Base-by-base conservation (phyloP, 2,113 vertebrate species). In the Oostethus manadensis region DNA sequence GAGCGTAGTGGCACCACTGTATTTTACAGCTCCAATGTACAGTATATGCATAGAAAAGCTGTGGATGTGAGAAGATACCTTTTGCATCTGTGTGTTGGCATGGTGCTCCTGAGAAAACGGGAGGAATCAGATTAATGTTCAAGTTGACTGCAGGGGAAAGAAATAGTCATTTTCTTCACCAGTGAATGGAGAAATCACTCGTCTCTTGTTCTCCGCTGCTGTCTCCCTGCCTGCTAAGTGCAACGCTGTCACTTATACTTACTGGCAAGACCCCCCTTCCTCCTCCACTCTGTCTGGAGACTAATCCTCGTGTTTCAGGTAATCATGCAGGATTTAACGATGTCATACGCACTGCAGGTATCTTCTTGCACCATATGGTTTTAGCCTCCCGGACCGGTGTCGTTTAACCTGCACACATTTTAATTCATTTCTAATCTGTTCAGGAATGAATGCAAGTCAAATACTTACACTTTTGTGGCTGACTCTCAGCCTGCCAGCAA, bases 131-230 rank as follows among this genome's bases (percentile, higher is more conserved):
- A 67, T 56, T 66, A 71, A 69, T 83, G 76, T 85, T 86, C 78
- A 57, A 70, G 70, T 82, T 77, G 76, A 68, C 74, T 76, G 71
- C 57, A 61, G 77, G 35, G 70, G 77, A 68, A 77, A 0, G 63
- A 53, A 66, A 74, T 57, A 66, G 65, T 53, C 60, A 81, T 86
- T 87, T 89, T 88, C 82, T 86, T 81, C 66, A 60, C 77, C 80
- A 85, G 55, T 87, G 86, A 85, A 84, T 80, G 82, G 69, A 79
- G 76, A 86, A 82, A 87, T 88, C 68, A 46, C 58, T 54, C 66
- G 38, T 13, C 54, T 67, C 66, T 84, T 66, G 83, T 76, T 81
- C 70, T 76, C 61, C 66, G 67, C 38, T 76, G 45, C 60, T 66
- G 64, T 75, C 65, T 68, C 18, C 50, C 49, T 70, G 60, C 69